These are phyloP conservation scores for Phocides pigmalion DNA, from an alignment of 1,140 invertebrate genomes.

Conservation along the genomic window DNA sequence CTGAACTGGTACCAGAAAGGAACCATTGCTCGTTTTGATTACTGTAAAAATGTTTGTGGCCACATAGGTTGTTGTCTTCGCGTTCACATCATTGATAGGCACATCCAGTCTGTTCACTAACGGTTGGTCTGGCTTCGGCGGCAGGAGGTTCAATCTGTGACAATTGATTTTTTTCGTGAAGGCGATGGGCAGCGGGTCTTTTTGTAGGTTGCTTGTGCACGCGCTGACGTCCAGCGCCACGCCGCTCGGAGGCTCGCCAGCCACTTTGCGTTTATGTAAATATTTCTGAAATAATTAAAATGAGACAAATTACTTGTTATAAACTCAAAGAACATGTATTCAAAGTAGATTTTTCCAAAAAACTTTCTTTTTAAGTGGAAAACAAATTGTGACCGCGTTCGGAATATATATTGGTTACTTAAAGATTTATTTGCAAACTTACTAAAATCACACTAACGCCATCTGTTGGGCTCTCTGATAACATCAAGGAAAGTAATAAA, in stretches of 20 bases:
- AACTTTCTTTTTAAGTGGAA: too few relatives aligned
- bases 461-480: too few relatives aligned
- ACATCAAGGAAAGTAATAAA: too few relatives aligned
- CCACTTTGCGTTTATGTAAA: conserved; percentile 27
- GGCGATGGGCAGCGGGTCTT: conserved; percentile 53
- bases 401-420: too few relatives aligned
- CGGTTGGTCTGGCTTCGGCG: conserved; percentile 12
- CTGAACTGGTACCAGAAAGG: conserved; percentile 45
- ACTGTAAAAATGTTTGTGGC: conserved; percentile 40
- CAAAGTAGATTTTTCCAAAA: too few relatives aligned
- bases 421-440: too few relatives aligned
- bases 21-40: conserved; percentile 41
- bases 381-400: too few relatives aligned
- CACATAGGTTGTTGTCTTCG: conserved; percentile 4
- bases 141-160: conserved; percentile 34
- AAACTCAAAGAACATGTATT: too few relatives aligned
- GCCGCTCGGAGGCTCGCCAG: conserved; percentile 38
- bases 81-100: conserved; percentile 20
- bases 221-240: conserved; percentile 42
- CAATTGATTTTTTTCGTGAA: conserved; percentile 42
- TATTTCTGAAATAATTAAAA: conserved; percentile 40
- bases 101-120: conserved; percentile 43
- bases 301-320: background rate
- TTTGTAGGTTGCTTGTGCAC: conserved; percentile 25
- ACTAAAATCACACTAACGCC: too few relatives aligned